A percentile compares a stretch with the other conserved stretches of the same genome.
Evolutionary conservation across 2,888 invertebrate species (phyloP).

Genomic region (Ormyrus pomaceus): DNA sequence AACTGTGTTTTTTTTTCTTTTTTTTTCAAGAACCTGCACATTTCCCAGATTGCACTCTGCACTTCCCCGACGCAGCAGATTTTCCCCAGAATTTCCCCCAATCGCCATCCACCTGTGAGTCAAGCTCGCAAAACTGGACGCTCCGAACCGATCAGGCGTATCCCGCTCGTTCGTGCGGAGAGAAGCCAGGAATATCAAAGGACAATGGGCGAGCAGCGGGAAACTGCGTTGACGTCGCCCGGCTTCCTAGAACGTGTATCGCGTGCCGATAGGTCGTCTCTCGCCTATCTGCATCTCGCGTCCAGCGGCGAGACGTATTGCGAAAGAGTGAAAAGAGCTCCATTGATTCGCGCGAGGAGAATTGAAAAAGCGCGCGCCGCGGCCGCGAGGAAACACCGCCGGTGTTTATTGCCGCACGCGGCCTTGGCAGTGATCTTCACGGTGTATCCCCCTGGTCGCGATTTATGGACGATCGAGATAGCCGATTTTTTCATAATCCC

Average conservation of each 20-base stretch:
- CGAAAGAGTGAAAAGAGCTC: conserved; percentile 25
- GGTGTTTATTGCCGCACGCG: conserved; percentile 6
- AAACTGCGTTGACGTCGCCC: conserved; percentile 24
- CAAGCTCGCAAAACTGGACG: too few species aligned
- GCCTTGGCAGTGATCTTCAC: conserved; percentile 46
- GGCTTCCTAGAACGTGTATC: conserved; percentile 28
- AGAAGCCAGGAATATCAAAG: not conserved
- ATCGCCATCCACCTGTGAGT: too few species aligned
- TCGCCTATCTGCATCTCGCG: conserved; percentile 18
- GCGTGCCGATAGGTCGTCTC: conserved; percentile 5
- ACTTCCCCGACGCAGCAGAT: too few species aligned
- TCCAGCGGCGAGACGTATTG: not conserved
- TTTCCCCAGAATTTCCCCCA: too few species aligned
- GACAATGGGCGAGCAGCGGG: conserved; percentile 23
- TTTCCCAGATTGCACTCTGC: too few species aligned
- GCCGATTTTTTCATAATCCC: too few species aligned
- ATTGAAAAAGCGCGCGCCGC: not conserved
- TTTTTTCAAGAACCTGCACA: too few species aligned
- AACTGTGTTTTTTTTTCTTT: too few species aligned
- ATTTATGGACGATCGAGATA: too few species aligned
- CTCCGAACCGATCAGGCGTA: too few species aligned
- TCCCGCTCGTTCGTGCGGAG: too few species aligned
- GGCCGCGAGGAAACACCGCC: not conserved
- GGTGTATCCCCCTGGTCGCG: too few species aligned
- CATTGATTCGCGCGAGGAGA: conserved; percentile 23